phyloP scores from a whole-genome alignment of 2,797 vertebrate genomes.

The Hydrolagus colliei region DNA sequence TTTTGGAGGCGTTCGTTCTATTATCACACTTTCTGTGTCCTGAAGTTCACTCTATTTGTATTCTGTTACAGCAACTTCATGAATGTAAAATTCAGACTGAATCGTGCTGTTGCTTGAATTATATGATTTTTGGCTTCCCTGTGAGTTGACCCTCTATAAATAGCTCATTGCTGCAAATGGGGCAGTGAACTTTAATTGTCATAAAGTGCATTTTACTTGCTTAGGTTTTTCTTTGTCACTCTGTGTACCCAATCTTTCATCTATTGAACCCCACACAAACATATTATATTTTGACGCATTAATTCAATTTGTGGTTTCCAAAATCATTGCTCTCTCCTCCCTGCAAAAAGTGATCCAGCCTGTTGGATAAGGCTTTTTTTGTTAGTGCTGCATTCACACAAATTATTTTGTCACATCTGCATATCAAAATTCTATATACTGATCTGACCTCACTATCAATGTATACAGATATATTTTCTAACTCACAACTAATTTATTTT shows the following conservation, averaged over 20 bases:
- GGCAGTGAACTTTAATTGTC: neutral
- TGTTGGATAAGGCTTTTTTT: no score
- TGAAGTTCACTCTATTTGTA: neutral
- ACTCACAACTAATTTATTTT: no score
- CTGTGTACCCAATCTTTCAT: neutral
- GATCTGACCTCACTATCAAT: no score
- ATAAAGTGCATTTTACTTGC: neutral
- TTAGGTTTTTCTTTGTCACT: neutral
- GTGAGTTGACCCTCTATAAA: neutral
- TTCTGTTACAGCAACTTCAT: neutral
- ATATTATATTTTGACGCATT: no score
- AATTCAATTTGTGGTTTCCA: no score
- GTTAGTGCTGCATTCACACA: no score
- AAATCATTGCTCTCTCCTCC: no score
- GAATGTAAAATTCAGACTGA: neutral
- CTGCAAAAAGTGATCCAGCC: no score
- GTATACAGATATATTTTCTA: no score
- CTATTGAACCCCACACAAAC: no score
- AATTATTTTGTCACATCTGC: no score
- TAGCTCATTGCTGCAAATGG: neutral
- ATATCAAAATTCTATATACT: no score
- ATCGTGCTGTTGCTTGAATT: neutral
- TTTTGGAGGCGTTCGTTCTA: neutral
- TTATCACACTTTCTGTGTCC: neutral
- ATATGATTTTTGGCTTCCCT: neutral